Evolutionary conservation across 1,140 invertebrate species (phyloP).

Genomic region (Eulimnadia texana): DNA sequence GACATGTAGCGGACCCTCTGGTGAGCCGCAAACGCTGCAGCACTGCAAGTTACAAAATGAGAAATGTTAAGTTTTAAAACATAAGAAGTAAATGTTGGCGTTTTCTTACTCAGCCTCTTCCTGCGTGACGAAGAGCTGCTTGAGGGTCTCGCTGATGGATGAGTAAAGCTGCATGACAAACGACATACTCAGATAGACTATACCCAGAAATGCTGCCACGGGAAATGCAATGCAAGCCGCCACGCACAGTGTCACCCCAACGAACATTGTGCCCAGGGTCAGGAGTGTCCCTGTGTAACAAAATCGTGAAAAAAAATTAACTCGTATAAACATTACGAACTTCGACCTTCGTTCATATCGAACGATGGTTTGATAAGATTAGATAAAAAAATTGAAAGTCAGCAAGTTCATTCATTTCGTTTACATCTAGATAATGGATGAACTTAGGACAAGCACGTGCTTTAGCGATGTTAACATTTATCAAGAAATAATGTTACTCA

Average conservation of each 20-base stretch:
- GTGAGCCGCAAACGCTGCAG: too few relatives aligned
- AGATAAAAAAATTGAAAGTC: too few relatives aligned
- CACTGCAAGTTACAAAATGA: background rate
- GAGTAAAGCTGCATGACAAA: background rate
- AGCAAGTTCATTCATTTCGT: background rate
- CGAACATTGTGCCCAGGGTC: slow-evolving; percentile 1
- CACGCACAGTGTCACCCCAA: background rate
- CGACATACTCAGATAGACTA: slow-evolving; percentile 3
- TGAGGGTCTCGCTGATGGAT: background rate
- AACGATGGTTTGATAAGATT: too few relatives aligned
- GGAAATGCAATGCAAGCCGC: slow-evolving; percentile 7
- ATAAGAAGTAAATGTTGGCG: background rate
- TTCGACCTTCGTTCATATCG: too few relatives aligned
- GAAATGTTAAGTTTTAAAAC: background rate
- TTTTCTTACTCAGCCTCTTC: background rate
- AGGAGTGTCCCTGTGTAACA: slow-evolving; percentile 3
- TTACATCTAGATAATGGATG: background rate
- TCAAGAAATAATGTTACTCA: too few relatives aligned
- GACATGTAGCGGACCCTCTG: background rate
- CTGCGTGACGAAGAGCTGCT: background rate
- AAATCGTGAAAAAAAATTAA: too few relatives aligned
- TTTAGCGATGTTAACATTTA: too few relatives aligned
- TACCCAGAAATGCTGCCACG: slow-evolving; percentile 5
- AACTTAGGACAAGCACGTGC: background rate
- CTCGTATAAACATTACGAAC: too few relatives aligned